phyloP scores from a whole-genome alignment of 2,113 vertebrate species.

The Onychorhynchus coronatus region DNA sequence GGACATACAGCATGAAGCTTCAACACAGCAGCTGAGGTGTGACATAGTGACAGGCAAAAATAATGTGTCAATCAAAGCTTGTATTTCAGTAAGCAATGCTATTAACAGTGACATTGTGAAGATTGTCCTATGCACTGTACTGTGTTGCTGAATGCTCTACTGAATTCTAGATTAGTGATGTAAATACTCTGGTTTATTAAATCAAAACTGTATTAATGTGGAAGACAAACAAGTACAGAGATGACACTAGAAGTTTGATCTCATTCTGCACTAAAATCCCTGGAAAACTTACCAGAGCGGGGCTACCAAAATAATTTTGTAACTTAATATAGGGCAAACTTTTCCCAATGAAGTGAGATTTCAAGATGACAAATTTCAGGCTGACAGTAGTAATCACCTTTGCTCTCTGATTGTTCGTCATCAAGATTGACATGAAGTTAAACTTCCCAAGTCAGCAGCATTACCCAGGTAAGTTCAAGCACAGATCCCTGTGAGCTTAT shows the following conservation, averaged over 20 bases:
- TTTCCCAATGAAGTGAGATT: background rate
- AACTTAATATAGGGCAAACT: background rate
- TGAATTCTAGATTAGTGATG: background rate
- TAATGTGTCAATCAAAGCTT: background rate
- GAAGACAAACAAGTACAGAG: background rate
- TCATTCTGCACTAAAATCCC: background rate
- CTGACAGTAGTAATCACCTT: background rate
- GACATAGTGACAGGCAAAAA: background rate
- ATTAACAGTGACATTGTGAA: background rate
- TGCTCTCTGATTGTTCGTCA: background rate
- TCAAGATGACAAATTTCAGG: background rate
- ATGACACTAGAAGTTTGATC: background rate
- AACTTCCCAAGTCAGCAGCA: background rate
- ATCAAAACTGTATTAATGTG: background rate
- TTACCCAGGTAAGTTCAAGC: accelerated
- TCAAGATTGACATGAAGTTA: background rate
- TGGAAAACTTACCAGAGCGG: background rate
- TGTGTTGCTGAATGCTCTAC: background rate
- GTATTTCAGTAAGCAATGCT: background rate
- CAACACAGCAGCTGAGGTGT: background rate
- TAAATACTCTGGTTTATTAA: background rate
- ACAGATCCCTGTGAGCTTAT: background rate
- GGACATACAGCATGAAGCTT: background rate
- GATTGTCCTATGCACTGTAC: background rate
- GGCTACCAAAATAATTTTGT: background rate